Base-by-base conservation (phyloP, 1,140 invertebrate genomes). In the Acromyrmex charruanus region DNA sequence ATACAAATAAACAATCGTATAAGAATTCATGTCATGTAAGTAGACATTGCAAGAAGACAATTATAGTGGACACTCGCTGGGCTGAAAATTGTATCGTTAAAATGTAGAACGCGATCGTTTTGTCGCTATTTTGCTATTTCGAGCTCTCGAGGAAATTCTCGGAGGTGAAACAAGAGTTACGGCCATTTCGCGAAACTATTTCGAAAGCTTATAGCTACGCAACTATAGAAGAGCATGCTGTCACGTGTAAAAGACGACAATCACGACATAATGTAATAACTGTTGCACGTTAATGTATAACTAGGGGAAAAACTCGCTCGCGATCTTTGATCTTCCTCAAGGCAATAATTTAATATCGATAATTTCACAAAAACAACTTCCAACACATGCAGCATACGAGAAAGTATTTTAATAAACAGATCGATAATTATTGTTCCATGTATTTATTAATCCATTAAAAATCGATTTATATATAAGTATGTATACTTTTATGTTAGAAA, bases 161-260 rank as follows among this genome's bases (percentile, higher is more conserved):
- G 72, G 87, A 75, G 53, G n/a, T 58, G 75, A 53, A 89, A 79
- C 81, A 72, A 74, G 74, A 68, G 49, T 68, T 84, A 85, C 87
- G 87, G 82, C 87, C 75, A 89, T 89, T 89, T 89, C 74, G 88
- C 88, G 88, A 86, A 61, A 74, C 82, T 68, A 63, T 77, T 39
- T 39, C 63, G 75, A 58, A 66, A 77, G 55, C 75, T 77, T 44
- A 44, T 12, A 69, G 63, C 71, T 44, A 58, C n/a, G 65, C 69
- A 28, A 66, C 87, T 75, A 44, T 44, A 75, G 72, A 39, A 89
- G 75, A 89, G 53, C 82, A 69, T 69, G 81, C 81, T 39, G 66
- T 69, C 66, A 86, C 49, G 63, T 69, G 21, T 51, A 49, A 69
- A 39, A 68, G n/a, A 44, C 28, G 63, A 69, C 49, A 53, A 55